phyloP scores from a whole-genome alignment of 2,888 invertebrate genomes.

The Leptinotarsa haldemani region DNA sequence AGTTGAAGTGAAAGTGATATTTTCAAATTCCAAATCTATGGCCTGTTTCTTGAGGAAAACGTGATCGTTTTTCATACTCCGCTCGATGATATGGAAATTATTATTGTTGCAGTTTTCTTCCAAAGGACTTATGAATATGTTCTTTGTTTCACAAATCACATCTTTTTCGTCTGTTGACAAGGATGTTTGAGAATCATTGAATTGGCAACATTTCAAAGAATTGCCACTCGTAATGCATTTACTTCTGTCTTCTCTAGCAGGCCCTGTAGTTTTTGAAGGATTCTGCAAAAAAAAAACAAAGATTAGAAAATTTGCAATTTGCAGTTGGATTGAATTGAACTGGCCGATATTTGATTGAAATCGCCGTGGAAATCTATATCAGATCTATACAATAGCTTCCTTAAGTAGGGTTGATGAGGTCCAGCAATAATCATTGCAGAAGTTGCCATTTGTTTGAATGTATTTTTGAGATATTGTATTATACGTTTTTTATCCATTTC shows the following conservation, averaged over 20 bases:
- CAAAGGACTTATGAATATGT: slow-evolving; percentile 42
- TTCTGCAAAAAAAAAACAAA: slow-evolving; percentile 16
- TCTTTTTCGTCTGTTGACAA: slow-evolving; percentile 50
- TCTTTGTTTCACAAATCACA: slow-evolving; percentile 51
- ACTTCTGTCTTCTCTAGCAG: background rate
- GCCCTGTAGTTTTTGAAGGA: background rate
- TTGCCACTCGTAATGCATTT: slow-evolving; percentile 17
- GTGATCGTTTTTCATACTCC: slow-evolving; percentile 59
- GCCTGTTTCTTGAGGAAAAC: slow-evolving; percentile 71
- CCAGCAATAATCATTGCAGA: no score
- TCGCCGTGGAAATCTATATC: no score
- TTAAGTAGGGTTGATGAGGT: no score
- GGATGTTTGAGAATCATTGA: slow-evolving; percentile 57
- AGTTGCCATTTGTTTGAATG: no score
- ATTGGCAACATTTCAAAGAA: slow-evolving; percentile 60
- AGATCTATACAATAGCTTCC: no score
- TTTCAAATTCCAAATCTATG: slow-evolving; percentile 76
- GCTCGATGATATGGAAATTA: slow-evolving; percentile 42
- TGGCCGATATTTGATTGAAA: no score
- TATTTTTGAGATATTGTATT: no score
- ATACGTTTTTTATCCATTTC: no score
- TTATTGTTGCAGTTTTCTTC: slow-evolving; percentile 46
- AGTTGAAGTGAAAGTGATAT: slow-evolving; percentile 74
- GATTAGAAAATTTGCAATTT: background rate
- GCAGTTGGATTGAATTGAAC: no score